Percentiles rank a stretch among this genome's conserved stretches.
Evolutionary conservation across 1,140 invertebrate species (phyloP).

Genomic region (Heliconius nattereri): DNA sequence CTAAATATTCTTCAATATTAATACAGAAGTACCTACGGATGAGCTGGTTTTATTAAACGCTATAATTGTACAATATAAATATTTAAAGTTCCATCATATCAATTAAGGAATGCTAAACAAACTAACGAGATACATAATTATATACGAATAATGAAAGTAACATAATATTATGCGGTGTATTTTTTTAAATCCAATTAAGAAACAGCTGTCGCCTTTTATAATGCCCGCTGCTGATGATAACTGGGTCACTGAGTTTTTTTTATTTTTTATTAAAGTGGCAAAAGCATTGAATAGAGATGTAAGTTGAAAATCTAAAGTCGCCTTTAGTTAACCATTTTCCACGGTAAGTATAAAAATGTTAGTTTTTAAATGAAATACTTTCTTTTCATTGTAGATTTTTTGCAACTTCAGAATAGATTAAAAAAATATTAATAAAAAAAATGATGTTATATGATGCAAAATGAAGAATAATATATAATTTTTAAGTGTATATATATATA

Average conservation of each 20-base stretch:
- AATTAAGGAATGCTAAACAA: slow-evolving; percentile 1
- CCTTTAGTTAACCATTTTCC: neutral
- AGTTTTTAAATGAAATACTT: no score
- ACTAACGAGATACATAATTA: slow-evolving; percentile 1
- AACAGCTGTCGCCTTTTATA: neutral
- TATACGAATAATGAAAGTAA: neutral
- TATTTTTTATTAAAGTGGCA: neutral
- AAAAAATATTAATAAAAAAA: neutral
- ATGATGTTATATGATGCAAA: neutral
- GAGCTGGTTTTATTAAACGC: neutral
- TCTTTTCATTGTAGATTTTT: no score
- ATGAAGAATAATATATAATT: neutral
- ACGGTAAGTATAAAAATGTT: neutral
- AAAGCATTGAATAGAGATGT: neutral
- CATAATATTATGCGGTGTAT: neutral
- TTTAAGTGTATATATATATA: no score
- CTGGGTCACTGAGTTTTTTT: slow-evolving; percentile 3
- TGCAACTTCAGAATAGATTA: neutral
- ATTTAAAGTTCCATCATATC: neutral
- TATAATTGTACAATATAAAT: slow-evolving; percentile 5
- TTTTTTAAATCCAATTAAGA: slow-evolving; percentile 5
- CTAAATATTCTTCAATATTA: no score
- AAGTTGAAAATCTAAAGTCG: neutral
- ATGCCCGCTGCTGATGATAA: neutral
- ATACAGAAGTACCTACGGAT: no score